These are phyloP conservation scores for Acanthaster planci DNA, from an alignment of 35 echinoderm and acorn worm species.

Conservation along the genomic window DNA sequence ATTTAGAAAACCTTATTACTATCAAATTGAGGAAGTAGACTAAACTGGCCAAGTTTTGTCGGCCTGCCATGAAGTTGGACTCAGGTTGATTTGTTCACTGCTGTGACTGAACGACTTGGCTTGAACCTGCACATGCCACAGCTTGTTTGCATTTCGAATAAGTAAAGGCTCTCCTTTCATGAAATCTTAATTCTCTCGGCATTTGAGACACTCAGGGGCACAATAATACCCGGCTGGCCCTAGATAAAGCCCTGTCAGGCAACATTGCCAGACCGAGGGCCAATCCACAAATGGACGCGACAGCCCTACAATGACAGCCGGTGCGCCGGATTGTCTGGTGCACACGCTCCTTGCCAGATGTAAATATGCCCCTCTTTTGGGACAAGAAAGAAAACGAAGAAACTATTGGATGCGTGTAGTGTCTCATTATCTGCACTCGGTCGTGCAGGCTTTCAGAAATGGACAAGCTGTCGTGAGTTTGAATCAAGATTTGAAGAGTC, in stretches of 20 bases:
- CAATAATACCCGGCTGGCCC: background rate
- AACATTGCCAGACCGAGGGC: background rate
- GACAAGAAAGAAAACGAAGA: background rate
- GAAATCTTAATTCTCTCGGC: slow-evolving; percentile 12
- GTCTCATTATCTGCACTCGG: background rate
- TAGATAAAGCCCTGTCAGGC: slow-evolving; percentile 13
- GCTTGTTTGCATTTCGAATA: no score
- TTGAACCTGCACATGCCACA: no score
- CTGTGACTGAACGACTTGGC: no score
- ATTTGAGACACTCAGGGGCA: background rate
- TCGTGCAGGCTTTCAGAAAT: background rate
- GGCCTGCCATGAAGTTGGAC: no score
- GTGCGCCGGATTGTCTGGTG: no score
- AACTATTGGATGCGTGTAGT: background rate
- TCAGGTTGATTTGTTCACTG: no score
- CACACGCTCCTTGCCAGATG: no score
- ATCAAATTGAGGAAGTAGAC: no score
- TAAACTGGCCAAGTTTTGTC: no score
- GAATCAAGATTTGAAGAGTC: no score
- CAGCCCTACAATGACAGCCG: background rate
- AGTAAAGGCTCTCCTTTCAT: background rate
- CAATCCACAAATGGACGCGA: background rate
- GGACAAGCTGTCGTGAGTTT: no score
- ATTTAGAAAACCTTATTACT: no score
- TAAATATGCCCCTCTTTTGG: background rate